A percentile compares a stretch with the other conserved stretches of the same genome.
phyloP scores from a whole-genome alignment of 2,113 vertebrate genomes.

The Mormoops blainvillei region DNA sequence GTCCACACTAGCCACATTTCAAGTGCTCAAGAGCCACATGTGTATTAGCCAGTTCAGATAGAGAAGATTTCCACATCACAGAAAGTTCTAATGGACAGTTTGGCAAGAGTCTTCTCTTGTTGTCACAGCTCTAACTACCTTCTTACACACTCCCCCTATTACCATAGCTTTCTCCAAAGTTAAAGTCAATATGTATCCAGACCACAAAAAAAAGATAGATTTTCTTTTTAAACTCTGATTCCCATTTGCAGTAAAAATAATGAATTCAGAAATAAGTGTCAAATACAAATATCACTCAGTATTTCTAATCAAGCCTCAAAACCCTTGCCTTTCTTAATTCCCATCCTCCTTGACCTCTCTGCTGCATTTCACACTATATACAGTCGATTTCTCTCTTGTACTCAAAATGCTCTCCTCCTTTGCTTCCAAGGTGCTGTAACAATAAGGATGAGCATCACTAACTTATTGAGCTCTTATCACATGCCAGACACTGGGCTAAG shows the following conservation, averaged over 20 bases:
- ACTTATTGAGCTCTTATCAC: neutral
- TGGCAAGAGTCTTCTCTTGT: neutral
- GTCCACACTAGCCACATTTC: neutral
- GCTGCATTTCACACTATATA: neutral
- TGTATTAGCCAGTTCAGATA: neutral
- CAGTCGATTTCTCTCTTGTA: neutral
- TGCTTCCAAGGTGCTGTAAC: neutral
- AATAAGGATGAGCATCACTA: neutral
- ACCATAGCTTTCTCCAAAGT: neutral
- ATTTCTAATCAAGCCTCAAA: conserved; percentile 38
- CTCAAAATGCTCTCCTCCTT: neutral
- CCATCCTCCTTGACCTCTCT: neutral
- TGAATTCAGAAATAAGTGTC: neutral
- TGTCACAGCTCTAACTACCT: neutral
- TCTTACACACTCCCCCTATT: neutral
- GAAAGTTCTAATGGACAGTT: neutral
- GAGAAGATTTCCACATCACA: neutral
- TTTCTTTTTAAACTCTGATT: conserved; percentile 25
- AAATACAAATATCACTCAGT: conserved; percentile 27
- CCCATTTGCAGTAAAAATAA: conserved; percentile 25
- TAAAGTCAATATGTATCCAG: conserved; percentile 4
- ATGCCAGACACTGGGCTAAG: neutral
- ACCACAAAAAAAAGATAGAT: neutral
- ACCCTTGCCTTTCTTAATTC: neutral
- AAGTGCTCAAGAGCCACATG: neutral